Percentiles rank a stretch among this genome's conserved stretches.
Conservation (phyloP, 1,140 invertebrate species). For the Cardiocondyla obscurior region DNA sequence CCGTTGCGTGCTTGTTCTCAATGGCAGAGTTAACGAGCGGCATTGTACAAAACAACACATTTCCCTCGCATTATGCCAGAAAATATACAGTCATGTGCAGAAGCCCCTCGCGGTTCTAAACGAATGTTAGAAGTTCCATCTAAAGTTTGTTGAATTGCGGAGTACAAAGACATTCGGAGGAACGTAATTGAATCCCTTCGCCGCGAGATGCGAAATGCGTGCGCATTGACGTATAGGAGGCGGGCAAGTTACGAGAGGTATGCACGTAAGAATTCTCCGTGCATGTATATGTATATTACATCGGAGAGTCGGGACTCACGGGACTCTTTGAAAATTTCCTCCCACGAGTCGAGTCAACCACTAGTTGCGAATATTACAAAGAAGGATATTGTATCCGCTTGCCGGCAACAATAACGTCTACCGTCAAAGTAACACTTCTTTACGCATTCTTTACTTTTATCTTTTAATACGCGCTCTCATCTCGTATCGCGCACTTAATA, state of each 20-base stretch:
- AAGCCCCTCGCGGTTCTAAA: background rate
- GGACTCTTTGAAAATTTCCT: background rate
- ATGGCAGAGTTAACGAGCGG: background rate
- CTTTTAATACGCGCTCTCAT: background rate
- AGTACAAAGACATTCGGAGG: background rate
- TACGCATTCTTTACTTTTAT: background rate
- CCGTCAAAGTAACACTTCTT: background rate
- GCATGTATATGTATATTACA: background rate
- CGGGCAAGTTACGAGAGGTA: background rate
- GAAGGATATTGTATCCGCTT: background rate
- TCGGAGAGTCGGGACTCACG: background rate
- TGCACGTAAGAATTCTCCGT: background rate
- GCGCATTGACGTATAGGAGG: background rate
- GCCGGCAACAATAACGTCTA: background rate
- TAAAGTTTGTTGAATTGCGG: background rate
- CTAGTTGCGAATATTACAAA: background rate
- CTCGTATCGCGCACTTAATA: background rate
- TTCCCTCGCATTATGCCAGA: background rate
- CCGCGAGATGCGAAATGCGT: background rate
- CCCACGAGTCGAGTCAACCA: background rate
- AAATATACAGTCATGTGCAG: background rate
- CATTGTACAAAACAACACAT: background rate
- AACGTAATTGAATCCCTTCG: conserved; percentile 20
- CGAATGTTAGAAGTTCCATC: conserved; percentile 5
- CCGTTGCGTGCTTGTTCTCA: background rate